Evolutionary conservation across 2,888 invertebrate genomes (phyloP).

Genomic region (Trichacis sp.): DNA sequence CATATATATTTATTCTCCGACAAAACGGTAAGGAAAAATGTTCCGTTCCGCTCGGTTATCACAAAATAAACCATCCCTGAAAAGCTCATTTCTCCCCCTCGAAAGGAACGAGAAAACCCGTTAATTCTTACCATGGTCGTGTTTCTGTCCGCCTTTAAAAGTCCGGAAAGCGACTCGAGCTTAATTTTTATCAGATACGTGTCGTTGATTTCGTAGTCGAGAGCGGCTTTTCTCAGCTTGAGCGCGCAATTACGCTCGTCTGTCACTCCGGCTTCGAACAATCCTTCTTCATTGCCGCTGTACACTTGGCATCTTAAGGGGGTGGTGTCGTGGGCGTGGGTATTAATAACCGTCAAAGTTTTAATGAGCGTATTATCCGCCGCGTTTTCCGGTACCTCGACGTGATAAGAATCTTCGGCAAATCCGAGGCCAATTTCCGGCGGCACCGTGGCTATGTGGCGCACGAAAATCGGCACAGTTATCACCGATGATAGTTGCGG

Average conservation of each 20-base stretch:
- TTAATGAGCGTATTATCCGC: constrained; percentile 77
- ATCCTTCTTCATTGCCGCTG: constrained; percentile 80
- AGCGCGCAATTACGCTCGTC: constrained; percentile 88
- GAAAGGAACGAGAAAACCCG: too few species aligned
- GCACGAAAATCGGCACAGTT: constrained; percentile 85
- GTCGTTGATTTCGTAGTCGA: constrained; percentile 84
- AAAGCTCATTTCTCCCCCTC: too few species aligned
- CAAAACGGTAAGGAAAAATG: too few species aligned
- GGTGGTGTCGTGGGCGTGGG: constrained; percentile 76
- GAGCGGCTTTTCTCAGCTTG: constrained; percentile 75
- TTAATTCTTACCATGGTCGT: constrained; percentile 72
- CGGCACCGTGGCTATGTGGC: constrained; percentile 81
- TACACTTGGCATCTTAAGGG: constrained; percentile 85
- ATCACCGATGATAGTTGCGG: constrained; percentile 86
- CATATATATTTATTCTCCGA: too few species aligned
- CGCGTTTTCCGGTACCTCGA: constrained; percentile 85
- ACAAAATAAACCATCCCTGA: too few species aligned
- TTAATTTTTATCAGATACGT: constrained; percentile 82
- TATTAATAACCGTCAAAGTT: constrained; percentile 81
- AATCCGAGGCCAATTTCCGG: constrained; percentile 86
- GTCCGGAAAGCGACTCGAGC: constrained; percentile 83
- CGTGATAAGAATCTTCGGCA: constrained; percentile 86
- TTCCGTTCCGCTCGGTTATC: too few species aligned
- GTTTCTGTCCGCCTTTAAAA: constrained; percentile 83
- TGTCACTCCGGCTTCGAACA: constrained; percentile 80